These are phyloP conservation scores for Cricetomys ansorgei DNA, from an alignment of 2,113 vertebrate species.

Conservation along the genomic window DNA sequence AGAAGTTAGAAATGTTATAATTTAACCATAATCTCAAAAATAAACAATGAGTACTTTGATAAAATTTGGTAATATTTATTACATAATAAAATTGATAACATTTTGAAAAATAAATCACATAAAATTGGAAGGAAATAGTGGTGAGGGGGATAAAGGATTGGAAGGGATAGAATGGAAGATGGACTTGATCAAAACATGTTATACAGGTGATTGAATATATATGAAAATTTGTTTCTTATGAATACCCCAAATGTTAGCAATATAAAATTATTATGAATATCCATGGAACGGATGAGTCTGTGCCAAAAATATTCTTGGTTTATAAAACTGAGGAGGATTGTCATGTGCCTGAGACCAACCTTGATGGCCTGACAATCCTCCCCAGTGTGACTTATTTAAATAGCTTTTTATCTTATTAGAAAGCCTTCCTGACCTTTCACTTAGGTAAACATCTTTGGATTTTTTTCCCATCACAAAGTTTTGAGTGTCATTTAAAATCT, in stretches of 20 bases:
- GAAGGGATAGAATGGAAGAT: neutral
- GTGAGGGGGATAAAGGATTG: neutral
- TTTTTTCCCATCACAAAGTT: neutral
- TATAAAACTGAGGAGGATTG: no score
- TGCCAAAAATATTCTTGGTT: no score
- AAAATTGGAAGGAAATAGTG: neutral
- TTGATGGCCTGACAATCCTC: neutral
- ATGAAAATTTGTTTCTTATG: neutral
- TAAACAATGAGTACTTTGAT: neutral
- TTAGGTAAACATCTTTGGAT: neutral
- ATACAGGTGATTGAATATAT: neutral
- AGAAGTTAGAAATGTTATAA: neutral
- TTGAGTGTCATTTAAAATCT: conserved; percentile 20
- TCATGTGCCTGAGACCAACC: neutral
- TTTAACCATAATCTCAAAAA: neutral
- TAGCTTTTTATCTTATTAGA: neutral
- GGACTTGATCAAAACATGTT: neutral
- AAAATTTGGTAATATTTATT: neutral
- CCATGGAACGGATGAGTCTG: no score
- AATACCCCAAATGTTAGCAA: neutral
- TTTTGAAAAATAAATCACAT: neutral
- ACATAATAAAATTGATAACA: neutral
- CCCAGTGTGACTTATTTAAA: neutral
- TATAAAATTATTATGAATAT: neutral
- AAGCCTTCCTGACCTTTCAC: neutral